phyloP scores from a whole-genome alignment of 2,797 vertebrate genomes.

The Chrosomus eos region DNA sequence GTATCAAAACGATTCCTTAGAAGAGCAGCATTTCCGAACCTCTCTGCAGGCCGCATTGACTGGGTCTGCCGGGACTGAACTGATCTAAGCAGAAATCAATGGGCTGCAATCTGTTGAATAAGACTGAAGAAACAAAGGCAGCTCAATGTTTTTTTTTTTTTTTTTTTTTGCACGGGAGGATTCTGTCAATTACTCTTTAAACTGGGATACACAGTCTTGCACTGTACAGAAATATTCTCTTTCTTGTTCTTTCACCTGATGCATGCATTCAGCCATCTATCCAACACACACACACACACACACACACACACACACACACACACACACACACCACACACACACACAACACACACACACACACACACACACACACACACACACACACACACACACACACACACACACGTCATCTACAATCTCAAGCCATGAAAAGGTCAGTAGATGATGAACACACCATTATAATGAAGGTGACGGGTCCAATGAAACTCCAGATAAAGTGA shows the following conservation, averaged over 20 bases:
- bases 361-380: too few relatives aligned
- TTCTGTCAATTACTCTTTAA: slow-evolving; percentile 61
- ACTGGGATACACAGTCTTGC: slow-evolving; percentile 51
- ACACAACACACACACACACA: not conserved
- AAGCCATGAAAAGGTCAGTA: not conserved
- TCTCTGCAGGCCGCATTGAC: slow-evolving; percentile 50
- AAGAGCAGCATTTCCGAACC: slow-evolving; percentile 36
- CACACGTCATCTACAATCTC: not conserved
- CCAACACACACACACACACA: not conserved
- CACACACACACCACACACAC: not conserved
- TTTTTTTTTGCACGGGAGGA: slow-evolving; percentile 45
- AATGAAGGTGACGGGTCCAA: slow-evolving; percentile 97
- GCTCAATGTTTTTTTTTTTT: slow-evolving; percentile 56
- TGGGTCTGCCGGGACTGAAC: slow-evolving; percentile 61
- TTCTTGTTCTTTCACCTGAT: slow-evolving; percentile 47
- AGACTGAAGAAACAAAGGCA: slow-evolving; percentile 61
- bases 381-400: not conserved
- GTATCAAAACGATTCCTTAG: slow-evolving; percentile 40
- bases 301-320: not conserved
- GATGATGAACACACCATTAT: slow-evolving; percentile 89
- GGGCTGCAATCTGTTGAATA: slow-evolving; percentile 54
- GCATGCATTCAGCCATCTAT: slow-evolving; percentile 52
- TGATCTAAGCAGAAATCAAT: slow-evolving; percentile 61
- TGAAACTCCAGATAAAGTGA: slow-evolving; percentile 99
- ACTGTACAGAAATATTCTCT: slow-evolving; percentile 53